phyloP scores from a whole-genome alignment of 1,140 invertebrate species.

The Drosophila elegans region DNA sequence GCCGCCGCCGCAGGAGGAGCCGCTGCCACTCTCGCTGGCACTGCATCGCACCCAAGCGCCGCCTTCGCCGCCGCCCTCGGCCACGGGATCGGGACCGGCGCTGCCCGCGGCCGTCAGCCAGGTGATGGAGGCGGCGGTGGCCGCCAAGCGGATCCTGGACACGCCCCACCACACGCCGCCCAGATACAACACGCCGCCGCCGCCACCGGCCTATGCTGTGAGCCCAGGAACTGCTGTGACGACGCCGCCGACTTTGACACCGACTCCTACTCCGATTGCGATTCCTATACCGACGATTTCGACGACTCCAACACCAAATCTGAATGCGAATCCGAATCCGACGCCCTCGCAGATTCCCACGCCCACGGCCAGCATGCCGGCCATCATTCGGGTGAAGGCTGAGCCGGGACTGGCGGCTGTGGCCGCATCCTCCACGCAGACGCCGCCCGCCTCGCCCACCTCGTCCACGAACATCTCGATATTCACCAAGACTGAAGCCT shows the following conservation, averaged over 20 bases:
- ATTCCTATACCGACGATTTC: conserved; percentile 9
- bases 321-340: conserved; percentile 29
- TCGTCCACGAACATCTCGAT: conserved; percentile 73
- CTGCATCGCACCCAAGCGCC: conserved; percentile 49
- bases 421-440: conserved; percentile 61
- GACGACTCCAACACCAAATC: conserved; percentile 18
- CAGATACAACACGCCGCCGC: conserved; percentile 66
- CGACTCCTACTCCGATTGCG: conserved; percentile 15
- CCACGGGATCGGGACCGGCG: conserved; percentile 14
- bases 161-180: conserved; percentile 69
- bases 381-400: conserved; percentile 78
- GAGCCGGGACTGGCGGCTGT: conserved; percentile 70
- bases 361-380: conserved; percentile 65
- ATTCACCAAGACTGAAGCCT: conserved; percentile 86
- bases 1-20: conserved; percentile 69
- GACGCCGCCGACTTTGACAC: conserved; percentile 25
- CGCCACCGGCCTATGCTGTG: conserved; percentile 60
- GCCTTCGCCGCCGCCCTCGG: conserved; percentile 58
- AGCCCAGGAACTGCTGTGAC: conserved; percentile 6
- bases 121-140: conserved; percentile 41
- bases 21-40: conserved; percentile 44
- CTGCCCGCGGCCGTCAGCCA: conserved; percentile 32
- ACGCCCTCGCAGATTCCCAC: conserved; percentile 18
- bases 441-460: conserved; percentile 74
- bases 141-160: conserved; percentile 33